Evolutionary conservation across 2,113 vertebrate genomes (phyloP).

Genomic region (Chiloscyllium plagiosum): DNA sequence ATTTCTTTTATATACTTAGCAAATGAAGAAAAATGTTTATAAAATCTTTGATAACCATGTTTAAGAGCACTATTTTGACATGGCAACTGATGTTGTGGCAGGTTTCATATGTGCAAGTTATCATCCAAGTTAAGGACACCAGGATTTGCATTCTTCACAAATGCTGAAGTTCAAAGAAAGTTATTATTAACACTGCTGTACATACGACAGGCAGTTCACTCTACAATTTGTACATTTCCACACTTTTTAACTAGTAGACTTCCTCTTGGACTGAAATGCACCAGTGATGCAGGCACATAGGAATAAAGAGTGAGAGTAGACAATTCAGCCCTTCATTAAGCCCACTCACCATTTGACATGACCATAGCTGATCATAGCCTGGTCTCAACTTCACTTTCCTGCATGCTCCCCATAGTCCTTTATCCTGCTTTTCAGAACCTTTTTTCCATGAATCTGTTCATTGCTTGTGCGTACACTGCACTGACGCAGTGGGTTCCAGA

Average conservation of each 20-base stretch:
- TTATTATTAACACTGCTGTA: background rate
- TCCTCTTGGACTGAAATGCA: background rate
- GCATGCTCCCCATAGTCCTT: no score
- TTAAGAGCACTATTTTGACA: background rate
- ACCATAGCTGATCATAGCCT: no score
- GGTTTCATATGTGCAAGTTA: background rate
- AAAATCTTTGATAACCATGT: no score
- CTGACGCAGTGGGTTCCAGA: no score
- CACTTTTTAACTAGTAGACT: background rate
- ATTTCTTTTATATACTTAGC: background rate
- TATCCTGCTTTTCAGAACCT: no score
- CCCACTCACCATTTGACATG: no score
- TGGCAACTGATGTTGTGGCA: background rate
- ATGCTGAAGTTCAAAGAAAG: background rate
- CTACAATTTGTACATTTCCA: background rate
- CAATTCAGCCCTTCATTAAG: no score
- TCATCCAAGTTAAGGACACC: background rate
- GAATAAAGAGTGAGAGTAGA: no score
- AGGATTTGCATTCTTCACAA: background rate
- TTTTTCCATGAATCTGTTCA: no score
- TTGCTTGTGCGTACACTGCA: no score
- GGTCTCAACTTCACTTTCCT: no score
- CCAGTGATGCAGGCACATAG: background rate
- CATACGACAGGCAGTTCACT: background rate
- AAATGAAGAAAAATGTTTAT: background rate